A percentile compares a stretch with the other conserved stretches of the same genome.
These are phyloP conservation scores for Lycophotia porphyrea DNA, from an alignment of 2,888 invertebrate genomes.

Conservation along the genomic window DNA sequence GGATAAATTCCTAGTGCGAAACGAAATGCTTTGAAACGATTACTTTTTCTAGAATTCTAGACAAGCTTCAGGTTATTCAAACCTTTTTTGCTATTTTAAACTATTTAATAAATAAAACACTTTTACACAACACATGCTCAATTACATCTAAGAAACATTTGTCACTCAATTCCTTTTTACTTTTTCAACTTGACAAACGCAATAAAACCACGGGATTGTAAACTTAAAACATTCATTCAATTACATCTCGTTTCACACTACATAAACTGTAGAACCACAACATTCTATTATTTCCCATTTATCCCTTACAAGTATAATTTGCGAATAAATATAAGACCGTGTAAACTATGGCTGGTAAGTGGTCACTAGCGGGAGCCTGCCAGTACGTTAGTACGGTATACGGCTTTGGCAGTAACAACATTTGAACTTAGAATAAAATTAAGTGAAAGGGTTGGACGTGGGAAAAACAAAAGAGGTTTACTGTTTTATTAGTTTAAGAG, in stretches of 20 bases:
- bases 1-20: background rate
- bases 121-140: background rate
- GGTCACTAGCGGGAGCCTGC: background rate
- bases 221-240: constrained; percentile 53
- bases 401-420: constrained; percentile 17
- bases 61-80: background rate
- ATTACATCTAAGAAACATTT: background rate
- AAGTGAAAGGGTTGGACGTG: constrained; percentile 46
- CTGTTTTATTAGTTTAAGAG: background rate
- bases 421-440: constrained; percentile 56
- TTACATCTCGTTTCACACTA: constrained; percentile 53
- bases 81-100: background rate
- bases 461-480: constrained; percentile 12
- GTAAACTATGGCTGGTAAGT: constrained; percentile 22
- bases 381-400: constrained; percentile 24
- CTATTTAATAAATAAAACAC: background rate
- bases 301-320: constrained; percentile 58
- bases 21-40: background rate
- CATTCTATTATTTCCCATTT: constrained; percentile 56
- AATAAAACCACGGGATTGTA: constrained; percentile 33
- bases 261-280: constrained; percentile 50
- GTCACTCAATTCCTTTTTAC: background rate
- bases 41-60: background rate
- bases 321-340: constrained; percentile 49
- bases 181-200: background rate